Percentiles rank a stretch among this genome's conserved stretches.
Evolutionary conservation across 2,113 vertebrate species (phyloP).

Genomic region (Dicentrarchus labrax): DNA sequence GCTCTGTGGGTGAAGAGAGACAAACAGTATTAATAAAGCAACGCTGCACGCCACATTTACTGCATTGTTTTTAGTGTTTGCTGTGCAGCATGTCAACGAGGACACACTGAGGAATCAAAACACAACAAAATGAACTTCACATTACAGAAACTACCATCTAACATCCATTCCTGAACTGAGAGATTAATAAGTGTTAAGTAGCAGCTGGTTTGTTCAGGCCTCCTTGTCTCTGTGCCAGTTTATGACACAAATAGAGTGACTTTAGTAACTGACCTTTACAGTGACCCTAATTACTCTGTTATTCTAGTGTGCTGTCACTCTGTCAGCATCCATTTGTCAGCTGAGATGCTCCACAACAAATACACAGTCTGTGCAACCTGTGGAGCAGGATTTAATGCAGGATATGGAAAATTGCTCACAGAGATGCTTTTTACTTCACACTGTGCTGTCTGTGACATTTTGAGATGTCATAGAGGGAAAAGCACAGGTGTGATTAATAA

Average conservation of each 20-base stretch:
- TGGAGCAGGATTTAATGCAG: background rate
- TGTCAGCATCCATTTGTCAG: slow-evolving; percentile 32
- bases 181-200: slow-evolving; percentile 3
- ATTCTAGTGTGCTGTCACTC: slow-evolving; percentile 28
- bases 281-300: slow-evolving; percentile 39
- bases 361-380: background rate
- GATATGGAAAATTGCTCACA: background rate
- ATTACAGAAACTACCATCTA: background rate
- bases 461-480: background rate
- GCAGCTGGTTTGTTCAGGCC: slow-evolving; percentile 21
- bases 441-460: background rate
- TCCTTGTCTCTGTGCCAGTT: slow-evolving; percentile 20
- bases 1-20: slow-evolving; percentile 79
- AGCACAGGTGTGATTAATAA: background rate
- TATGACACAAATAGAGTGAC: slow-evolving; percentile 21
- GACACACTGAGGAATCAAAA: background rate
- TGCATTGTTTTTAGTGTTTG: slow-evolving; percentile 8
- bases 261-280: slow-evolving; percentile 47
- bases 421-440: background rate
- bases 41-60: background rate
- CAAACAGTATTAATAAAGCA: slow-evolving; percentile 27
- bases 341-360: slow-evolving; percentile 2
- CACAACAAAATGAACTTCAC: background rate
- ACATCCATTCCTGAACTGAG: slow-evolving; percentile 2
- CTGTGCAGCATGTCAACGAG: no score